Base-by-base conservation (phyloP, 2,113 vertebrate species). In the Sebastes fasciatus region DNA sequence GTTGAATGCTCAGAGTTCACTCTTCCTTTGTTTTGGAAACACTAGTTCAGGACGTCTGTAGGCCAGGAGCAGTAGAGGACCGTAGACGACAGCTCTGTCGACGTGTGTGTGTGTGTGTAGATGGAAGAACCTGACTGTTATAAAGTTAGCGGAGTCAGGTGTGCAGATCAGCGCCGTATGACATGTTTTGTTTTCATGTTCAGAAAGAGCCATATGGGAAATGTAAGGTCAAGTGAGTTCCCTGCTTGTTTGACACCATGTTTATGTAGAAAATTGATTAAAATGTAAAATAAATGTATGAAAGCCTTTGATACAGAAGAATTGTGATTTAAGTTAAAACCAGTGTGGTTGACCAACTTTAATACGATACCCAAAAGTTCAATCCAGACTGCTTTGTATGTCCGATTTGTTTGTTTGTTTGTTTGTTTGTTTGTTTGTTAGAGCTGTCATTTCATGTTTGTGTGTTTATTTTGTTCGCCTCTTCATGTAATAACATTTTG, bases 1-100 rank as follows among this genome's bases (percentile, higher is more conserved):
- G 93, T 80, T 96, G 93, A 96, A 79, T 66, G 65, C 51, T 79
- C 84, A 60, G 87, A 65, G 80, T 86, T 84, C 85, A 68, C 86
- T 83, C 83, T 71, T 82, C 71, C 72, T 74, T 84, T 85, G 82
- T 88, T 88, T 89, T 85, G 87, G 84, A 83, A 79, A 80, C 71
- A 62, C 40, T 86, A 87, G 82, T 69, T 84, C 82, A 90, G 88
- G 57, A 82, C n/a, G 52, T 77, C 76, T 79, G 66, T 87, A 70
- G 83, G 64, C 58, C 75, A 62, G 73, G 51, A 42, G 48, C 48
- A 64, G 79, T 51, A 84, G 12, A 81, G 66, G 52, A 67, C 40
- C 23, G 1, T 77, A 70, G 84, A 81, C 85, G 87, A 87, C 76
- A 55, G 75, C 75, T 69, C 52, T 74, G 69, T 83, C 16, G 40